Conservation (phyloP, 2,888 invertebrate species). For the Idaea biselata region DNA sequence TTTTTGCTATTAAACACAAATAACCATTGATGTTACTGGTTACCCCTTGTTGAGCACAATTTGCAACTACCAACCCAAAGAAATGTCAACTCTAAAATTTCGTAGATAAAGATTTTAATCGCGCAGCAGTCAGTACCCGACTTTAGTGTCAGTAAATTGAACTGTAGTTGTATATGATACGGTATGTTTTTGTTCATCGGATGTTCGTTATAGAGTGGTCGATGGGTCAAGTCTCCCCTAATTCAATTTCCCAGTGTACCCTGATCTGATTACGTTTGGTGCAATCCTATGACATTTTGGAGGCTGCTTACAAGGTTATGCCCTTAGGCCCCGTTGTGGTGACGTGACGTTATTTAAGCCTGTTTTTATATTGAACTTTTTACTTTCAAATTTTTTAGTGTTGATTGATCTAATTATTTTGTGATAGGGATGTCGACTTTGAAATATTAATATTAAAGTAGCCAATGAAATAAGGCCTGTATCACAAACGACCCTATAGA, state of each 20-base stretch:
- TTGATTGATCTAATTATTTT: not conserved
- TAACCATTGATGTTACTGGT: conserved; percentile 68
- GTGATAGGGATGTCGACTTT: not conserved
- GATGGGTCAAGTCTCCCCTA: conserved; percentile 69
- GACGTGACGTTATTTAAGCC: conserved; percentile 31
- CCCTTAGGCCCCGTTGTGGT: conserved; percentile 33
- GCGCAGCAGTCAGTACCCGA: too few species aligned
- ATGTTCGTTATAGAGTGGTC: conserved; percentile 25
- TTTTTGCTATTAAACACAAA: conserved; percentile 78
- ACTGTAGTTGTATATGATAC: not conserved
- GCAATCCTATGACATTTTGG: conserved; percentile 54
- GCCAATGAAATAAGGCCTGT: not conserved
- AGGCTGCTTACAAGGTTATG: conserved; percentile 37
- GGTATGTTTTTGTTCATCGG: conserved; percentile 4
- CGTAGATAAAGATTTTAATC: fast-evolving
- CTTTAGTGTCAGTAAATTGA: not conserved
- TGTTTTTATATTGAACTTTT: not conserved
- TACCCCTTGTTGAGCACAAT: conserved; percentile 45
- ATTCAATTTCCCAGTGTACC: conserved; percentile 73
- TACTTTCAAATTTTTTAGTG: not conserved
- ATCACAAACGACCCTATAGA: not conserved
- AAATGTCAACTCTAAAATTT: conserved; percentile 20
- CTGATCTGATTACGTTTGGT: conserved; percentile 70
- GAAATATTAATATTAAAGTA: not conserved
- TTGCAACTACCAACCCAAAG: not conserved